phyloP scores from a whole-genome alignment of 2,113 vertebrate genomes.

The Ophthalmolycus amberensis region DNA sequence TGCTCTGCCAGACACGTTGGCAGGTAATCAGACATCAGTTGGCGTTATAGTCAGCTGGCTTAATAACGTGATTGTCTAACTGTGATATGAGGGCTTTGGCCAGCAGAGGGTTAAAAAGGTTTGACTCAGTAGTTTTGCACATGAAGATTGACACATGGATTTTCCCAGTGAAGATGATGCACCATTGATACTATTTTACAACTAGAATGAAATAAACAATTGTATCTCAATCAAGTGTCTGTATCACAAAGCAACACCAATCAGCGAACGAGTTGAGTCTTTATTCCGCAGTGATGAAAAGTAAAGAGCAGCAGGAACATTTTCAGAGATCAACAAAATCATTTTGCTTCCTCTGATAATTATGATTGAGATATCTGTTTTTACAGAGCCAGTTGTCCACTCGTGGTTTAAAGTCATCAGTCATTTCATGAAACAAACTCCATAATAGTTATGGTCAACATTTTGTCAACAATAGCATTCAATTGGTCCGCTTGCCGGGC shows the following conservation, averaged over 20 bases:
- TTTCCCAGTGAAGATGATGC: not conserved
- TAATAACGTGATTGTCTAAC: slow-evolving; percentile 4
- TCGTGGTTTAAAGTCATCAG: not conserved
- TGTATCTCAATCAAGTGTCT: not conserved
- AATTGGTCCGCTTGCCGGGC: too few relatives aligned
- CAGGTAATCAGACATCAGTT: slow-evolving; percentile 26
- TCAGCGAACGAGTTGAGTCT: not conserved
- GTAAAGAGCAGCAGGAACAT: not conserved
- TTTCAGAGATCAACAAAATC: not conserved
- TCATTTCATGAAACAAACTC: not conserved
- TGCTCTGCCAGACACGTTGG: slow-evolving; percentile 35
- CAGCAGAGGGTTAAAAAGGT: not conserved
- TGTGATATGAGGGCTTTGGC: not conserved
- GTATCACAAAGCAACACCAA: not conserved
- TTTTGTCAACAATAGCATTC: not conserved
- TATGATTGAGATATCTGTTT: not conserved
- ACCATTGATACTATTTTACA: not conserved
- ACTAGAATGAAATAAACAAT: not conserved
- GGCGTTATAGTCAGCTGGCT: slow-evolving; percentile 5
- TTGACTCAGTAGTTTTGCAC: not conserved
- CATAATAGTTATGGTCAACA: not conserved
- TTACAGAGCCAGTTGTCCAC: not conserved
- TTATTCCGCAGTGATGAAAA: not conserved
- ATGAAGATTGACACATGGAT: not conserved
- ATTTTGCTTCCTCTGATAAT: not conserved